Conservation (phyloP, 2,113 vertebrate genomes). For the Menidia beryllina region DNA sequence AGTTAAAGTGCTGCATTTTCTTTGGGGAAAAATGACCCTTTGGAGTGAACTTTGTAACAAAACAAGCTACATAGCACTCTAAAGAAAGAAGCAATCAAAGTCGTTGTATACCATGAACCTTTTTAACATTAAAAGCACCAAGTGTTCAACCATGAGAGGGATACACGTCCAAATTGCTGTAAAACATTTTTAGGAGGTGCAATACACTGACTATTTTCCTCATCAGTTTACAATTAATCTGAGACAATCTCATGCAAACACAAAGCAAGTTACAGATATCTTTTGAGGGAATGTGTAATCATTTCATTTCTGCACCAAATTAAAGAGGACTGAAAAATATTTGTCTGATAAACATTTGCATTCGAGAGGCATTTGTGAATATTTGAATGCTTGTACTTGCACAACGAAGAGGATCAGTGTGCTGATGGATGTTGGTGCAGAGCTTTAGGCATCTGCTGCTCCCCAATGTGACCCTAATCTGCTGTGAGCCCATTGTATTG, state of each 20-base stretch:
- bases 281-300: conserved; percentile 55
- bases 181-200: conserved; percentile 27
- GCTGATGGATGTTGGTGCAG: conserved; percentile 14
- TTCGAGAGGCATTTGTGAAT: conserved; percentile 66
- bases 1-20: not conserved
- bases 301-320: conserved; percentile 50
- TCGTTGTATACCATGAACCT: not conserved
- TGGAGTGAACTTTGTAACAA: not conserved
- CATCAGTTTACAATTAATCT: conserved; percentile 41
- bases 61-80: not conserved
- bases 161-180: conserved; percentile 10
- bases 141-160: conserved; percentile 4
- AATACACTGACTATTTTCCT: conserved; percentile 42
- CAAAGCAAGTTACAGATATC: conserved; percentile 40
- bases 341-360: conserved; percentile 74
- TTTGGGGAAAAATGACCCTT: not conserved
- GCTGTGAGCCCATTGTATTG: conserved; percentile 11
- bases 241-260: conserved; percentile 56
- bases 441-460: conserved; percentile 44
- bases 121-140: not conserved
- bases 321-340: conserved; percentile 57
- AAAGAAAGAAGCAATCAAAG: not conserved
- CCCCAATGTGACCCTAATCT: conserved; percentile 30
- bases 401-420: conserved; percentile 34
- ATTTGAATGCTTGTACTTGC: conserved; percentile 63